These are phyloP conservation scores for Elachura formosa DNA, from an alignment of 2,113 vertebrate genomes.

Conservation along the genomic window DNA sequence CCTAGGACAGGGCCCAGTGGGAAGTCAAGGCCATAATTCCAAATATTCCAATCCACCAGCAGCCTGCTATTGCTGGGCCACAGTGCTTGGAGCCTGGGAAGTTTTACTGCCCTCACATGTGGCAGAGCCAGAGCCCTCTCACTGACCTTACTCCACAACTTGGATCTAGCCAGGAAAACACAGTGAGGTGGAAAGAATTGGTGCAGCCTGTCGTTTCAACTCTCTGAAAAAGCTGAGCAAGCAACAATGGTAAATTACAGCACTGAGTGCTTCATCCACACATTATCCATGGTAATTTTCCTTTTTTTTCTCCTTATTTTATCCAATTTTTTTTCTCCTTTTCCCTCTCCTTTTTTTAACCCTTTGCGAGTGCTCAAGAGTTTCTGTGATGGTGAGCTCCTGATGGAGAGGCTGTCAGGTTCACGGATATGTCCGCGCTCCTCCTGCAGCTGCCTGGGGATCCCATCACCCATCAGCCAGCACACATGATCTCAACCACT, in stretches of 20 bases:
- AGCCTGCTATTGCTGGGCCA: background rate
- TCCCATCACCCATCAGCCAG: background rate
- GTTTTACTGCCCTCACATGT: background rate
- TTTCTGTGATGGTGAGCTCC: background rate
- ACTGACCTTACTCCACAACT: background rate
- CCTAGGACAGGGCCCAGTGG: background rate
- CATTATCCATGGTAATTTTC: background rate
- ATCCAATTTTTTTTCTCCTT: rapidly evolving
- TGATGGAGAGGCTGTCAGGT: background rate
- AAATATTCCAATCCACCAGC: background rate
- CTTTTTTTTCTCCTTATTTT: background rate
- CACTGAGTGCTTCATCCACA: background rate
- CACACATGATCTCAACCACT: background rate
- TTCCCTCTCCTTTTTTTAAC: background rate
- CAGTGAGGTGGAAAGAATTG: background rate
- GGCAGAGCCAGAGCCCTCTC: background rate
- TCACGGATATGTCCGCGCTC: rapidly evolving
- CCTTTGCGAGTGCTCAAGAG: too few relatives aligned
- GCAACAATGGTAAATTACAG: background rate
- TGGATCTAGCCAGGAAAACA: background rate
- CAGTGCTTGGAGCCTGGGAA: background rate
- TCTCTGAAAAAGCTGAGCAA: background rate
- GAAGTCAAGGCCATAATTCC: background rate
- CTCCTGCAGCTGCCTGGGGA: background rate
- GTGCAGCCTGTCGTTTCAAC: background rate